phyloP scores from a whole-genome alignment of 2,888 invertebrate species.

The Calameuta idolon region DNA sequence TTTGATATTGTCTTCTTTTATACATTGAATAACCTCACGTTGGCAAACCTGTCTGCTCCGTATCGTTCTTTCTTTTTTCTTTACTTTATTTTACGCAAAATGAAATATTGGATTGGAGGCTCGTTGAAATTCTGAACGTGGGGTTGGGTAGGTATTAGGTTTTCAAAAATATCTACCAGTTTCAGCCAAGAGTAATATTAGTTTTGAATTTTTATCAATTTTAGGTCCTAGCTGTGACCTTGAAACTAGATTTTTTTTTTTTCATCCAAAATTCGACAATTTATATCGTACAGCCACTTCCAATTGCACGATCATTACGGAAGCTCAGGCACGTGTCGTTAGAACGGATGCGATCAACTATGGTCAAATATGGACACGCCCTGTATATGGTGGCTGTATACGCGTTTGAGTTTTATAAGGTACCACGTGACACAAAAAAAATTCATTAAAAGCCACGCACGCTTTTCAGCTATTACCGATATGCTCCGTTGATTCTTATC shows the following conservation, averaged over 20 bases:
- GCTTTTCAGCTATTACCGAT: neutral
- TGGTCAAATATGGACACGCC: slow-evolving; percentile 15
- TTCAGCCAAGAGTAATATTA: neutral
- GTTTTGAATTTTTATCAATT: neutral
- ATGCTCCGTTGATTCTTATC: neutral
- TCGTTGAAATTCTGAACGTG: neutral
- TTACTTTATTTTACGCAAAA: neutral
- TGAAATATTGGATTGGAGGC: neutral
- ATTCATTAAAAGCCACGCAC: neutral
- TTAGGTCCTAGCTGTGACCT: neutral
- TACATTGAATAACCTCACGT: neutral
- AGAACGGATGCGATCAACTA: neutral
- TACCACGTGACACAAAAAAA: neutral
- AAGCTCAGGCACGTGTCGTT: neutral
- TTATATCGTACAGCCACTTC: neutral
- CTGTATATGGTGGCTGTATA: slow-evolving; percentile 12
- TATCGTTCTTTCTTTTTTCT: neutral
- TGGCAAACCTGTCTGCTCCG: neutral
- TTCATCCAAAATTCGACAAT: neutral
- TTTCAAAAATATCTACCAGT: neutral
- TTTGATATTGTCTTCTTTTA: neutral
- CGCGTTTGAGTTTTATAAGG: neutral
- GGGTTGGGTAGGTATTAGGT: neutral
- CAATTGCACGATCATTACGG: neutral
- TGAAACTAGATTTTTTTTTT: too few relatives aligned